A percentile compares a stretch with the other conserved stretches of the same genome.
phyloP scores from a whole-genome alignment of 2,797 vertebrate genomes.

The Gallirallus australis region DNA sequence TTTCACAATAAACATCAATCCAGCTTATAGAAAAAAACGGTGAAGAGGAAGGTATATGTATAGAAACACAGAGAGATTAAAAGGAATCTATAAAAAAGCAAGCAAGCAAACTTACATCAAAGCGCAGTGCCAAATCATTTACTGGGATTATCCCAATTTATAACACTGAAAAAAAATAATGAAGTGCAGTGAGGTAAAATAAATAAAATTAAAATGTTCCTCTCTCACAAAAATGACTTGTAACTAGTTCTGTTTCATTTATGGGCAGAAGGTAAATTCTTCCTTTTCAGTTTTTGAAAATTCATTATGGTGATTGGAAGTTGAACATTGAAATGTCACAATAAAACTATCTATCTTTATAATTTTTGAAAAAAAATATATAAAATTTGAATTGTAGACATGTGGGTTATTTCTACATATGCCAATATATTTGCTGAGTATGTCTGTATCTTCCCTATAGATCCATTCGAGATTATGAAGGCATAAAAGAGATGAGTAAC shows the following conservation, averaged over 20 bases:
- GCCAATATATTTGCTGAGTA: neutral
- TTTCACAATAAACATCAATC: neutral
- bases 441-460: neutral
- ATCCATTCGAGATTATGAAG: neutral
- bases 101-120: neutral
- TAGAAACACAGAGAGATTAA: neutral
- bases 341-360: neutral
- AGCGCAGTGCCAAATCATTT: neutral
- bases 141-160: neutral
- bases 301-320: accelerated
- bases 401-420: neutral
- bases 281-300: neutral
- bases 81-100: neutral
- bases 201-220: neutral
- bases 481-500: neutral
- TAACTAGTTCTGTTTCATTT: neutral
- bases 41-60: neutral
- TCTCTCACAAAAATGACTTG: neutral
- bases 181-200: neutral
- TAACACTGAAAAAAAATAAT: neutral
- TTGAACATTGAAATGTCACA: neutral
- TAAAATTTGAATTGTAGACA: neutral
- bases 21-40: neutral
- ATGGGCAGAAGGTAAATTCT: neutral
- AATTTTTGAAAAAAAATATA: neutral